A percentile compares a stretch with the other conserved stretches of the same genome.
Evolutionary conservation across 1,140 invertebrate genomes (phyloP).

Genomic region (Portunus trituberculatus): DNA sequence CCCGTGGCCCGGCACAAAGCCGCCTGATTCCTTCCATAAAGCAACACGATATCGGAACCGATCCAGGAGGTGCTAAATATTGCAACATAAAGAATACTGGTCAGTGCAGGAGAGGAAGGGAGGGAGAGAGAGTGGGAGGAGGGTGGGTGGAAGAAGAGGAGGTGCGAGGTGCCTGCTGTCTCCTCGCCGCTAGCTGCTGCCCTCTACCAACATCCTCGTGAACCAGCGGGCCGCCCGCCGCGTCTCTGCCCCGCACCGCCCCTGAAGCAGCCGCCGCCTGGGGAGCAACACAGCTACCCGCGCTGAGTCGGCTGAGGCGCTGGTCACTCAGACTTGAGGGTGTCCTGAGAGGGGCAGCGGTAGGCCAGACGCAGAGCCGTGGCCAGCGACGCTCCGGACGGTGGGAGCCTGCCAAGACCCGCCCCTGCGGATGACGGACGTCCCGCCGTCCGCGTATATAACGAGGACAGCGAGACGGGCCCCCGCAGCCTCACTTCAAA

Average conservation of each 20-base stretch:
- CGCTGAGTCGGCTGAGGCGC: not conserved
- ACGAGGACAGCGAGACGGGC: slow-evolving; percentile 1
- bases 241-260: not conserved
- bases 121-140: slow-evolving; percentile 35
- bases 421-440: not conserved
- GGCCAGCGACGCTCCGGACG: not conserved
- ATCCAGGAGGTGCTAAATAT: slow-evolving; percentile 1
- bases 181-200: slow-evolving; percentile 43
- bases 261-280: slow-evolving; percentile 6
- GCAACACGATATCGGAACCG: not conserved
- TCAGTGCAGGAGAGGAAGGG: not conserved
- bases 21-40: not conserved
- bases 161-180: not conserved
- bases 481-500: slow-evolving; percentile 15
- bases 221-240: not conserved
- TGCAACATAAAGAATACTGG: not conserved
- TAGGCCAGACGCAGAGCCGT: not conserved
- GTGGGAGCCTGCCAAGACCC: not conserved
- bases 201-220: not conserved
- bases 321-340: not conserved
- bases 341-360: not conserved
- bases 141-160: not conserved
- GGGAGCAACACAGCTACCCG: not conserved
- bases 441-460: not conserved
- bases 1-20: not conserved